A percentile compares a stretch with the other conserved stretches of the same genome.
Conservation (phyloP, 2,888 invertebrate species). For the Scaptomyza cyrtandrae region DNA sequence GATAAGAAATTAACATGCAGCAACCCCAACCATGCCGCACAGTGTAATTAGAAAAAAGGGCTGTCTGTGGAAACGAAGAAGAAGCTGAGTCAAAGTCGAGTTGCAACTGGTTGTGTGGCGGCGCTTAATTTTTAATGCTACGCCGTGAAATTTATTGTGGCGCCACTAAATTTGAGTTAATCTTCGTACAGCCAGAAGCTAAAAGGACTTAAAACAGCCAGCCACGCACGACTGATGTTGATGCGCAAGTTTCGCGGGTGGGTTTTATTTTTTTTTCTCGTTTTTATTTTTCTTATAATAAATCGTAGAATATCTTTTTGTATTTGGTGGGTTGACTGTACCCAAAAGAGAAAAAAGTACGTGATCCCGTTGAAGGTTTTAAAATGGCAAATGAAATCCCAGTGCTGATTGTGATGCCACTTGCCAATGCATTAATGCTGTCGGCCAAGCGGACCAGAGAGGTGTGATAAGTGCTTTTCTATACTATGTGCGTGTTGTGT, state of each 20-base stretch:
- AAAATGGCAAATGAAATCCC: conserved; percentile 47
- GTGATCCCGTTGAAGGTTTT: conserved; percentile 41
- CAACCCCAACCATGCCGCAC: no score
- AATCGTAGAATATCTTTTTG: neutral
- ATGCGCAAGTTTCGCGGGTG: conserved; percentile 46
- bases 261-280: conserved; percentile 19
- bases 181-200: conserved; percentile 55
- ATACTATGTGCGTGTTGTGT: conserved; percentile 36
- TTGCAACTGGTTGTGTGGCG: conserved; percentile 60
- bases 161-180: conserved; percentile 79
- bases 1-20: no score
- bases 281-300: neutral
- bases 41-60: conserved; percentile 56
- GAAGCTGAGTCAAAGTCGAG: conserved; percentile 40
- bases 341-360: conserved; percentile 22
- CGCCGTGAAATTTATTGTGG: conserved; percentile 77
- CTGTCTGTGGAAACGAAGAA: conserved; percentile 18
- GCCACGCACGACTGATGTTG: conserved; percentile 49
- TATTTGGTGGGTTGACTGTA: conserved; percentile 39
- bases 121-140: conserved; percentile 81
- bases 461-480: conserved; percentile 72
- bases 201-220: conserved; percentile 55
- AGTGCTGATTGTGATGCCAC: conserved; percentile 51
- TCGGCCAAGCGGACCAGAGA: conserved; percentile 23
- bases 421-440: conserved; percentile 17